phyloP scores from a whole-genome alignment of 37 sponge, comb jelly and placozoan species.

The Trichoplax adhaerens region DNA sequence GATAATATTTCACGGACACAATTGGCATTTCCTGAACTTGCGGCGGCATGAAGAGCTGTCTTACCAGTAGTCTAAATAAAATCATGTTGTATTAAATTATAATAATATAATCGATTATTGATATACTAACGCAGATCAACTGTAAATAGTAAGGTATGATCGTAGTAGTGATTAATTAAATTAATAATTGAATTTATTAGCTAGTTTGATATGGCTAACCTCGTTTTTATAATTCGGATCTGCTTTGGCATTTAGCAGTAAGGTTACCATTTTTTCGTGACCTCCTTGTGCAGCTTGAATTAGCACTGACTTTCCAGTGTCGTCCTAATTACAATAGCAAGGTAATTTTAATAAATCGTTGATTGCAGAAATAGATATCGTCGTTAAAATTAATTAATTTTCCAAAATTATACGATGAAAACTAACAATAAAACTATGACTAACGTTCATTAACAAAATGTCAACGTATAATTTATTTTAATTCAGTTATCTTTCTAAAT shows the following conservation, averaged over 20 bases:
- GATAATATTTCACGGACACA: constrained; percentile 43
- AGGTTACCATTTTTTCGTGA: constrained; percentile 24
- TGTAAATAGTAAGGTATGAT: no score
- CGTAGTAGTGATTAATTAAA: no score
- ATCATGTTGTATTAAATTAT: not conserved
- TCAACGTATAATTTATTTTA: not conserved
- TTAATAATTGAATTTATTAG: no score
- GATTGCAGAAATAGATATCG: no score
- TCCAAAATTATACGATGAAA: no score
- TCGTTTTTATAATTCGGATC: constrained; percentile 57
- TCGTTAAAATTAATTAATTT: no score
- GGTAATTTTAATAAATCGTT: not conserved
- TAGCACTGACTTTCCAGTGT: constrained; percentile 42
- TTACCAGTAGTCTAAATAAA: constrained; percentile 19
- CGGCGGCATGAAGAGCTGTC: constrained; percentile 49
- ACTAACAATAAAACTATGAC: no score
- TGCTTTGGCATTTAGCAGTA: constrained; percentile 53
- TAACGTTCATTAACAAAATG: no score
- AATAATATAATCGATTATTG: not conserved
- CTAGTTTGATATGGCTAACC: not conserved
- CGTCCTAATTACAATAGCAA: constrained; percentile 12
- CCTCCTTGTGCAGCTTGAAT: constrained; percentile 53
- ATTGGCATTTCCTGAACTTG: constrained; percentile 40
- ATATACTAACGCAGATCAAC: no score
- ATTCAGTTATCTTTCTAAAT: constrained; percentile 1